phyloP scores from a whole-genome alignment of 2,113 vertebrate species.

The Serinus canaria region DNA sequence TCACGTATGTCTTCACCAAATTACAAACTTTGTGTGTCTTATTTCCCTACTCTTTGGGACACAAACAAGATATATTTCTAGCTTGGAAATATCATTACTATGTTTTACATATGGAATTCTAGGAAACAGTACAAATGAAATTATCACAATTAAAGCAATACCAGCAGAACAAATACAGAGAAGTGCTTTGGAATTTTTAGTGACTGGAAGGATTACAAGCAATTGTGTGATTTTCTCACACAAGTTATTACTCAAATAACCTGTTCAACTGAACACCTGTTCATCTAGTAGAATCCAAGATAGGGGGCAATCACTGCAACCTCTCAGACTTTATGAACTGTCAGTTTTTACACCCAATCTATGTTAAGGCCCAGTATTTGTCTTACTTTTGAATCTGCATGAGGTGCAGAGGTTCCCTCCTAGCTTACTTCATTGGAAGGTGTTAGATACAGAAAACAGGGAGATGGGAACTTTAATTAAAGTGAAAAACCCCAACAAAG shows the following conservation, averaged over 20 bases:
- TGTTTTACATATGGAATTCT: background rate
- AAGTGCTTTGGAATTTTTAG: background rate
- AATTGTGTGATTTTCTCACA: background rate
- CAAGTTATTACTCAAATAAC: background rate
- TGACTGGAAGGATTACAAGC: background rate
- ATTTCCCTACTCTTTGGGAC: background rate
- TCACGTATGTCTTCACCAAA: background rate
- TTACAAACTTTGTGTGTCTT: background rate
- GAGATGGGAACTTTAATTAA: background rate
- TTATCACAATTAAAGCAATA: background rate
- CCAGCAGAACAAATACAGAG: background rate
- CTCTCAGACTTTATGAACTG: background rate
- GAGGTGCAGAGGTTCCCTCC: background rate
- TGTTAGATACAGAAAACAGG: background rate
- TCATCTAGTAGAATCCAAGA: background rate
- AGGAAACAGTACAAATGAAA: background rate
- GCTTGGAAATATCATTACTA: background rate
- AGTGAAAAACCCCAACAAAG: background rate
- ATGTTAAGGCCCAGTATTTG: background rate
- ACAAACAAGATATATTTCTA: background rate
- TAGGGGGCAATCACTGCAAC: background rate
- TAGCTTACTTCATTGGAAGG: background rate
- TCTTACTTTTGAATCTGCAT: background rate
- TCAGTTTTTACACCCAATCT: background rate
- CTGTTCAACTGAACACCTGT: background rate